A percentile compares a stretch with the other conserved stretches of the same genome.
Evolutionary conservation across 2,797 vertebrate species (phyloP).

Genomic region (Myripristis jacobus): DNA sequence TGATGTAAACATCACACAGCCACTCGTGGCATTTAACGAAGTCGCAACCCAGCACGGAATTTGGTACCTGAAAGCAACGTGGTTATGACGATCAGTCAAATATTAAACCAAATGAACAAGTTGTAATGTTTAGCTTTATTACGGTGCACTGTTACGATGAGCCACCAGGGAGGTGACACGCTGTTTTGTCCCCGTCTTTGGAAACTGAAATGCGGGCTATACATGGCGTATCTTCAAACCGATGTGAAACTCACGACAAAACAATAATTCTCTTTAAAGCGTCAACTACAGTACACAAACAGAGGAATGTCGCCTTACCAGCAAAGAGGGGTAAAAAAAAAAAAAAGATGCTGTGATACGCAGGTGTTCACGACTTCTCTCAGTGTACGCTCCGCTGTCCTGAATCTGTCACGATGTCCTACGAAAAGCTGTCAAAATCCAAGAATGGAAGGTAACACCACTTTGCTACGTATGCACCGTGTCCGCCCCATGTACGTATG

Average conservation of each 20-base stretch:
- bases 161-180: neutral
- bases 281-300: neutral
- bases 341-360: too few species aligned
- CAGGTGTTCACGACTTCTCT: neutral
- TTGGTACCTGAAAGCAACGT: conserved; percentile 37
- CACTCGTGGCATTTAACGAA: conserved; percentile 1
- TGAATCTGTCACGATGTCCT: conserved; percentile 1
- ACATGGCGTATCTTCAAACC: neutral
- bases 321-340: neutral
- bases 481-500: neutral
- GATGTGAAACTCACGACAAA: neutral
- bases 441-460: conserved; percentile 12
- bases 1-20: conserved; percentile 65
- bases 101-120: conserved; percentile 8
- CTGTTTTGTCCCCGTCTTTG: neutral
- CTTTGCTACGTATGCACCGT: conserved; percentile 11
- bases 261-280: neutral
- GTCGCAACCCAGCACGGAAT: neutral
- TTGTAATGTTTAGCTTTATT: too few species aligned
- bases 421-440: conserved; percentile 56
- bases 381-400: conserved; percentile 4
- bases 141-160: conserved; percentile 6
- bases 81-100: conserved; percentile 4
- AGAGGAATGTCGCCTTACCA: conserved; percentile 44
- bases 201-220: neutral